Base-by-base conservation (phyloP, 2,113 vertebrate species). In the Panthera leo region DNA sequence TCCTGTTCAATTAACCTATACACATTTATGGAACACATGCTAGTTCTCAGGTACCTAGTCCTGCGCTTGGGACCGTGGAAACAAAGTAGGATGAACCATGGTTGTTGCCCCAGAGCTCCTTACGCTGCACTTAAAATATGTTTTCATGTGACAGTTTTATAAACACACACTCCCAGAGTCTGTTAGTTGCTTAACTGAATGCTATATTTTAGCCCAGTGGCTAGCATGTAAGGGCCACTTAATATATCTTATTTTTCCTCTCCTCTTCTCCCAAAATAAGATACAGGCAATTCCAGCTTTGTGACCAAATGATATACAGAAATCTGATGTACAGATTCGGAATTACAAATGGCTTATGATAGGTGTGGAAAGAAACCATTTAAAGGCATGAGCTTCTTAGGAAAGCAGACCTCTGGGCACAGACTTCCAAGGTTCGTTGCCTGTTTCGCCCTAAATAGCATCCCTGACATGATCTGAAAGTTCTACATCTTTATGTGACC, bases 401-500 rank as follows among this genome's bases (percentile, higher is more conserved):
- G 73, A 63, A 25, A 79, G 39, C n/a, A 86, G 73, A 95, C 53
- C 51, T 51, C 48, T 90, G 75, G 55, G 76, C 36, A 53, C 83
- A 70, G 85, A 58, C 71, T 63, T 89, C 27, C 16, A 83, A 63
- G 48, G 14, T 25, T 42, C n/a, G 39, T 53, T 85, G 76, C 61
- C 21, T 79, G 39, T 84, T 92, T 78, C 68, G 45, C 48, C 53
- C 65, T 84, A 70, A 97, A 79, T 36, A 95, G 48, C 58, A 51
- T 58, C 36, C 36, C 68, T 84, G 79, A 73, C 3, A 39, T 48
- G 48, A 9, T 73, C 58, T 78, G 15, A 63, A 94, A 97, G 34
- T 68, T 93, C 73, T 21, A 19, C 25, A 8, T 83, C 45, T 84
- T 96, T 94, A 63, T 87, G 31, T 84, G 87, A 94, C 84, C 78